Conservation (phyloP, 2,888 invertebrate genomes). For the Arctia plantaginis region DNA sequence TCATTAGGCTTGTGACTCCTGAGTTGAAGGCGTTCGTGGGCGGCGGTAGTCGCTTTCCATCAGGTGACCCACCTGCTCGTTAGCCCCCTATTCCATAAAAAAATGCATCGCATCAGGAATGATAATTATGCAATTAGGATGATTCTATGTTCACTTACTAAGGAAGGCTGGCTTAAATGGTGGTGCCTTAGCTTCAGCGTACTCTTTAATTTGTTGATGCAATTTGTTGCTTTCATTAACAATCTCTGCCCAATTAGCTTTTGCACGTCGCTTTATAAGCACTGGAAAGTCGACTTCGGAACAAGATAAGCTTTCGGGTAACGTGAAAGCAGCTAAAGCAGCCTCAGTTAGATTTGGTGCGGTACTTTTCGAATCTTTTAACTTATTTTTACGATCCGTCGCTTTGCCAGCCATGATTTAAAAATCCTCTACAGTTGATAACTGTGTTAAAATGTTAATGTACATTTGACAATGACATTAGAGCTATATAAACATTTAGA, state of each 20-base stretch:
- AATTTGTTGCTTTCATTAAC: slow-evolving; percentile 66
- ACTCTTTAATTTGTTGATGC: slow-evolving; percentile 65
- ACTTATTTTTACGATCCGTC: slow-evolving; percentile 71
- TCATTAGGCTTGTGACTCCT: too few species aligned
- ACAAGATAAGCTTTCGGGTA: slow-evolving; percentile 77
- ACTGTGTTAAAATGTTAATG: background rate
- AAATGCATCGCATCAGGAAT: too few species aligned
- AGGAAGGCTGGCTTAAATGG: slow-evolving; percentile 66
- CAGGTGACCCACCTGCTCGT: too few species aligned
- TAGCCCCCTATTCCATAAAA: too few species aligned
- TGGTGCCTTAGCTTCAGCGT: slow-evolving; percentile 59
- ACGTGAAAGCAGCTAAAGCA: slow-evolving; percentile 63
- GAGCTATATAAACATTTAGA: background rate
- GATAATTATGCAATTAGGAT: background rate
- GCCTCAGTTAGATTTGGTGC: slow-evolving; percentile 50
- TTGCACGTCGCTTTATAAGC: slow-evolving; percentile 55
- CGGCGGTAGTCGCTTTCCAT: too few species aligned
- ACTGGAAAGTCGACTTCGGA: slow-evolving; percentile 77
- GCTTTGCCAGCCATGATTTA: slow-evolving; percentile 67
- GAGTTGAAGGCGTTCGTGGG: too few species aligned
- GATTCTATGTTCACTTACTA: slow-evolving; percentile 58
- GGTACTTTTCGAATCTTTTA: slow-evolving; percentile 58
- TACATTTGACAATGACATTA: background rate
- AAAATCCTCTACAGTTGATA: background rate
- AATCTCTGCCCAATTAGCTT: slow-evolving; percentile 72